Conservation (phyloP, 2,797 vertebrate genomes). For the Hybognathus amarus region DNA sequence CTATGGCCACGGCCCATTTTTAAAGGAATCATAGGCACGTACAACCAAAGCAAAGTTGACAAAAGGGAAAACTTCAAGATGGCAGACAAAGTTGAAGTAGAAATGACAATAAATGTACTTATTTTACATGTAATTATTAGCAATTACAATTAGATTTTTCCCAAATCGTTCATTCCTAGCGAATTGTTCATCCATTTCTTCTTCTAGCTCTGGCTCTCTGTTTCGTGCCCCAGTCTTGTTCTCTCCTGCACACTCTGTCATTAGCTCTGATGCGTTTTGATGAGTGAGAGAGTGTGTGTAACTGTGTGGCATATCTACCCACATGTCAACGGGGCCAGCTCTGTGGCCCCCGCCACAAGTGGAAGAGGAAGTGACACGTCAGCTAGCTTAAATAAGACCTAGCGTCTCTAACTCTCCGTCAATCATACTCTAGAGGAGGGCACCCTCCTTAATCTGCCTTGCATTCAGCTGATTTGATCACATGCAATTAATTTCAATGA, state of each 20-base stretch:
- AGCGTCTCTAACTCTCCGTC: constrained; percentile 68
- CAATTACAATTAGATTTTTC: neutral
- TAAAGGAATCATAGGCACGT: neutral
- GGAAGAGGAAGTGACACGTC: constrained; percentile 77
- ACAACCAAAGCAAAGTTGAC: neutral
- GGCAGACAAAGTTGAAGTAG: neutral
- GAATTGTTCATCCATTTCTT: constrained; percentile 15
- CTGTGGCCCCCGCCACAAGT: constrained; percentile 61
- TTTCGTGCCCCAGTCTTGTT: constrained; percentile 45
- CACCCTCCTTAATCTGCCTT: constrained; percentile 40
- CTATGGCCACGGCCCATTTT: neutral
- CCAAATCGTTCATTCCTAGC: neutral
- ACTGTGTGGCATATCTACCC: constrained; percentile 16
- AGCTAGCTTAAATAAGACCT: constrained; percentile 72
- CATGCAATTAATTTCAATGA: constrained; percentile 80
- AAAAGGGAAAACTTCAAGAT: neutral
- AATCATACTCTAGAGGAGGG: constrained; percentile 51
- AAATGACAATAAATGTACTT: neutral
- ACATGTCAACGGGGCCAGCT: constrained; percentile 30
- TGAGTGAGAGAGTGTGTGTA: constrained; percentile 56
- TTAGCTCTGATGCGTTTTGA: constrained; percentile 69
- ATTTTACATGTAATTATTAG: neutral
- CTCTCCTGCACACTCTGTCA: constrained; percentile 59
- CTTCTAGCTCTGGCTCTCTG: constrained; percentile 27
- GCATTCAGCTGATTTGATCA: constrained; percentile 81